Percentiles rank a stretch among this genome's conserved stretches.
These are phyloP conservation scores for Creontiades dilutus DNA, from an alignment of 2,888 invertebrate species.

Conservation along the genomic window DNA sequence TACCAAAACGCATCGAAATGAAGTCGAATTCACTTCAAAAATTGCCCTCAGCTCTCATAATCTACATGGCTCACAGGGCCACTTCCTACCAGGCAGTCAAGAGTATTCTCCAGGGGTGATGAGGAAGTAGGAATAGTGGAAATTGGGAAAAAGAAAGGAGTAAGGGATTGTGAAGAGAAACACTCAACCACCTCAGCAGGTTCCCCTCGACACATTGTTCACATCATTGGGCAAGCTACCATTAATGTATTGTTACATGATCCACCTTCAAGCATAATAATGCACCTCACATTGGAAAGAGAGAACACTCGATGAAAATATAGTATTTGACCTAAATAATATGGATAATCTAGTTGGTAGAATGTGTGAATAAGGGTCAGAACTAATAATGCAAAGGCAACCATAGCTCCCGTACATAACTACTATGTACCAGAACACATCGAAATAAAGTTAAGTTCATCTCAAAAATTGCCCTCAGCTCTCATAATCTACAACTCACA, in stretches of 20 bases:
- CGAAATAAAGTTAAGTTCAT: too few relatives aligned
- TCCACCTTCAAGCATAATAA: too few relatives aligned
- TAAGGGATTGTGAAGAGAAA: neutral
- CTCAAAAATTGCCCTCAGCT: conserved; percentile 18
- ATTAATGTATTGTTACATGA: too few relatives aligned
- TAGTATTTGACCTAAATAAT: too few relatives aligned
- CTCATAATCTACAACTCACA: neutral
- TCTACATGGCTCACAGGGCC: neutral
- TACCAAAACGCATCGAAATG: too few relatives aligned
- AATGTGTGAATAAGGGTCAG: too few relatives aligned
- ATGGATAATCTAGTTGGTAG: too few relatives aligned
- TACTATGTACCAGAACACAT: too few relatives aligned
- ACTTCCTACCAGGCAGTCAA: conserved; percentile 5
- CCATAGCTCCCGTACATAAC: too few relatives aligned
- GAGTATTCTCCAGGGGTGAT: neutral
- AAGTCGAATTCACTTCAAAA: neutral
- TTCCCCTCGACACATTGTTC: neutral
- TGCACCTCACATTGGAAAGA: too few relatives aligned
- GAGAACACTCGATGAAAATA: too few relatives aligned
- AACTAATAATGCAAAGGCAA: too few relatives aligned
- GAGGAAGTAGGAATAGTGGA: neutral
- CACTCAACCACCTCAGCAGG: neutral
- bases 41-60: conserved; percentile 37
- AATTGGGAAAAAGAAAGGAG: neutral
- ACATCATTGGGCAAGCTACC: neutral